Conservation (phyloP, 37 sponge, comb jelly and placozoan genomes). For the Bolinopsis microptera region DNA sequence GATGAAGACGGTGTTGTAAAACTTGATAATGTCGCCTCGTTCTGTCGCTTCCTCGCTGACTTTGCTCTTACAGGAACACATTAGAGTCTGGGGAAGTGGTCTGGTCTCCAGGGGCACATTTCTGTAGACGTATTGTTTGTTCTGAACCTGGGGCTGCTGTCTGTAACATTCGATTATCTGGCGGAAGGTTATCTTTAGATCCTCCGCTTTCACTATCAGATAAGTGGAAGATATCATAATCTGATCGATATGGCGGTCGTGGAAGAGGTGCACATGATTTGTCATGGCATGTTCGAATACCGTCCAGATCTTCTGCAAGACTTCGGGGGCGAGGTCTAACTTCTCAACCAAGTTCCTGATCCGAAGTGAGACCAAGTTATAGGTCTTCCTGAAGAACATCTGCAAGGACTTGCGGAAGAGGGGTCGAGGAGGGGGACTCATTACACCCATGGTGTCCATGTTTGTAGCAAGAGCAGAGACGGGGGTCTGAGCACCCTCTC, state of each 20-base stretch:
- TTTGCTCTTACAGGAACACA: not conserved
- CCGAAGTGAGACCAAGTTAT: slow-evolving; percentile 48
- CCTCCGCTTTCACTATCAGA: slow-evolving; percentile 56
- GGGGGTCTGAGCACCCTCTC: slow-evolving; percentile 50
- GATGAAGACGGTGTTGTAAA: slow-evolving; percentile 55
- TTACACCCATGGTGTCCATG: slow-evolving; percentile 54
- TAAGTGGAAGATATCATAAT: slow-evolving; percentile 48
- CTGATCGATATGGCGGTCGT: slow-evolving; percentile 45
- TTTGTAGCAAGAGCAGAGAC: slow-evolving; percentile 45
- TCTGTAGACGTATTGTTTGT: slow-evolving; percentile 12
- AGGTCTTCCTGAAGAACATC: slow-evolving; percentile 65
- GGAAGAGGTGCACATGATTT: slow-evolving; percentile 40
- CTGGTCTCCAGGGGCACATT: slow-evolving; percentile 31
- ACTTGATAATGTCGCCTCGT: slow-evolving; percentile 52
- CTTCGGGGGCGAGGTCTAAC: not conserved
- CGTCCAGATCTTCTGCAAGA: slow-evolving; percentile 49
- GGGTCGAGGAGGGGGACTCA: slow-evolving; percentile 60
- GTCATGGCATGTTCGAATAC: slow-evolving; percentile 44
- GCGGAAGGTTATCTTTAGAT: slow-evolving; percentile 15
- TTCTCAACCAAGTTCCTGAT: slow-evolving; percentile 32
- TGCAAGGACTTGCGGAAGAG: slow-evolving; percentile 31
- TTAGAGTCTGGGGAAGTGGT: slow-evolving; percentile 6
- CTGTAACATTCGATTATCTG: slow-evolving; percentile 64
- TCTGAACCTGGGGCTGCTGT: slow-evolving; percentile 55
- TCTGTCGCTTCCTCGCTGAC: not conserved